Base-by-base conservation (phyloP, 2,888 invertebrate species). In the Tipula unca region DNA sequence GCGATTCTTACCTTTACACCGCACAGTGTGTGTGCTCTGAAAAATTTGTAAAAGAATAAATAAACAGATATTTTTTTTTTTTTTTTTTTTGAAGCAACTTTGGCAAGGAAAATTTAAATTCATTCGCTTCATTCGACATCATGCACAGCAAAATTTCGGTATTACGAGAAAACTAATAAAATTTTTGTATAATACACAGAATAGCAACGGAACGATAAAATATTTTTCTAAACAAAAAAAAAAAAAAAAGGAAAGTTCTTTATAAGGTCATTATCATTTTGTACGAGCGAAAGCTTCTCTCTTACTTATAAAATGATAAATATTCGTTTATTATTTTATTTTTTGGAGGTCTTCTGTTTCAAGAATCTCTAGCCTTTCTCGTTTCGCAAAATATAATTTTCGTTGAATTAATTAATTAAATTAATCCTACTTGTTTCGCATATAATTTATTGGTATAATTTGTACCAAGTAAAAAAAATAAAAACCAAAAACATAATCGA, bases 391-490 rank as follows among this genome's bases (percentile, higher is more conserved):
- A 3, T 69, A 69, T 69, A 69, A 69, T 25, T 48, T 69, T 69
- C 25, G n/a, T 25, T 25, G 69, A 69, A 25, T 69, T 69, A 69
- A 69, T 69, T 69, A 69, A 69, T 69, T 69, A 10, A 69, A 25
- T 69, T 69, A 69, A 69, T 69, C 69, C 69, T 69, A 25, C 69
- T 69, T 69, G 69, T 69, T 69, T 69, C 69, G 69, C 69, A 69
- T 69, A 25, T 69, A 69, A 69, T 69, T 69, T 69, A 69, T 69
- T 69, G 69, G 25, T 69, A n/a, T 69, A 69, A 69, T 69, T 69
- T 69, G 69, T 69, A 25, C 10, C 13, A 10, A 69, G 69, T 25
- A 69, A 4, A 48, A 39, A 39, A 10, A 36, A n/a, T n/a, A 36
- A 36, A 39, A 8, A 39, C 10, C 10, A 39, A n/a, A n/a, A 10